Evolutionary conservation across 2,113 vertebrate genomes (phyloP), one percentile per base, ranked within the genome.

Genomic region (Dipodomys merriami): DNA sequence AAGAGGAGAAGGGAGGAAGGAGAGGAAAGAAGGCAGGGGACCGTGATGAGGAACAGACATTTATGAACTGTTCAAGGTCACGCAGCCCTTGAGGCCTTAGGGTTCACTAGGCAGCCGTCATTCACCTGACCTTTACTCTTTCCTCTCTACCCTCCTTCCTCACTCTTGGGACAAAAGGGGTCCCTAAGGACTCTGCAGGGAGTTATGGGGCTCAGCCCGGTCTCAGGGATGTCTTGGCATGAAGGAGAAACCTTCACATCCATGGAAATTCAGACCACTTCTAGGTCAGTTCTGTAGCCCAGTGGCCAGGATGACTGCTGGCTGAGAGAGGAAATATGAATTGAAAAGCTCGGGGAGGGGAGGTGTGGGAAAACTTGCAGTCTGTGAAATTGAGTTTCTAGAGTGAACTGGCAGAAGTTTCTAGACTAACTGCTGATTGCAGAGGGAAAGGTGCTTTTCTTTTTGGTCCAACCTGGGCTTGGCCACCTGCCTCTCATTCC

Each of bases 121-220:
- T 27, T 39, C 6, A 9, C 20, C 4, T 6, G 18, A 12, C 1
- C 13, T 19, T 4, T 7, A 7, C 1, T 18, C 10, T 11, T 7
- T 57, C 46, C 57, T 57, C 10, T 20, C 0, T 0, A 0, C 35
- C 25, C 0, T 3, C 29, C 49, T 53, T 64, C 27, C 53, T 57
- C 1, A 0, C 35, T 30, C 65, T 86, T 1, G 0, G 15, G 10
- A 64, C 19, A 0, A 2, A 7, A 22, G 1, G 18, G 18, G 0
- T 30, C 2, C 4, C 25, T 2, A 1, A 10, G 53, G 35, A 35
- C 60, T n/a, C 53, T 7, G 30, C 62, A 11, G 22, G 22, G 13
- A 46, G 3, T 12, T 6, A 57, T 0, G 1, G n/a, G 62, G 2
- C 44, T 27, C 44, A 1, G 6, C 2, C 16, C 20, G 27, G 30